Evolutionary conservation across 92 coral and sea anemone species (phyloP).

Genomic region (Anthopleura xanthogrammica): DNA sequence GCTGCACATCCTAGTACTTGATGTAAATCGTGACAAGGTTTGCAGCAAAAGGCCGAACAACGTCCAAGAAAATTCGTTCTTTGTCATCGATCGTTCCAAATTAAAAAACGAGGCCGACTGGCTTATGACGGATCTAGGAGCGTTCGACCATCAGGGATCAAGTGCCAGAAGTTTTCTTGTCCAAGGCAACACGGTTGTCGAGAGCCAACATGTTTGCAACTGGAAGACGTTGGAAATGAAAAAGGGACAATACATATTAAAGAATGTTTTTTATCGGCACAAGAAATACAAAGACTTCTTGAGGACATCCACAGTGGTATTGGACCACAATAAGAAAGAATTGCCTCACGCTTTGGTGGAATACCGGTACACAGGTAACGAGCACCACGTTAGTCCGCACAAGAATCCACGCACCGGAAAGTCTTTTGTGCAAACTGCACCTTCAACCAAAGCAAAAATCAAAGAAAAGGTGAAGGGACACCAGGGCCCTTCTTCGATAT

Average conservation of each 20-base stretch:
- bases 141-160: conserved; percentile 46
- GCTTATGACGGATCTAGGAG: conserved; percentile 46
- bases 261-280: conserved; percentile 48
- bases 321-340: conserved; percentile 34
- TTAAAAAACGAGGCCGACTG: conserved; percentile 48
- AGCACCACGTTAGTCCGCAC: conserved; percentile 65
- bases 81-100: conserved; percentile 33
- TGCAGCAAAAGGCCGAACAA: conserved; percentile 37
- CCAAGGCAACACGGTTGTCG: conserved; percentile 8
- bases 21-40: conserved; percentile 32
- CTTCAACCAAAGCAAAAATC: conserved; percentile 38
- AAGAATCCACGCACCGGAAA: conserved; percentile 55
- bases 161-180: conserved; percentile 37
- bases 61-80: conserved; percentile 22
- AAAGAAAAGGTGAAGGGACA: conserved; percentile 28
- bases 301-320: conserved; percentile 39
- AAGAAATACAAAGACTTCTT: conserved; percentile 46
- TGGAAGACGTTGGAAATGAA: conserved; percentile 19
- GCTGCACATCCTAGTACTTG: conserved; percentile 28
- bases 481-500: conserved; percentile 56
- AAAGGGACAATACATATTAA: conserved; percentile 30
- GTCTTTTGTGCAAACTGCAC: conserved; percentile 47
- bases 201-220: conserved; percentile 14
- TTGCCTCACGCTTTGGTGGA: conserved; percentile 45
- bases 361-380: conserved; percentile 40